Evolutionary conservation across 2,888 invertebrate species (phyloP), one percentile per base, ranked within the genome.

Genomic region (Patella caerulea): DNA sequence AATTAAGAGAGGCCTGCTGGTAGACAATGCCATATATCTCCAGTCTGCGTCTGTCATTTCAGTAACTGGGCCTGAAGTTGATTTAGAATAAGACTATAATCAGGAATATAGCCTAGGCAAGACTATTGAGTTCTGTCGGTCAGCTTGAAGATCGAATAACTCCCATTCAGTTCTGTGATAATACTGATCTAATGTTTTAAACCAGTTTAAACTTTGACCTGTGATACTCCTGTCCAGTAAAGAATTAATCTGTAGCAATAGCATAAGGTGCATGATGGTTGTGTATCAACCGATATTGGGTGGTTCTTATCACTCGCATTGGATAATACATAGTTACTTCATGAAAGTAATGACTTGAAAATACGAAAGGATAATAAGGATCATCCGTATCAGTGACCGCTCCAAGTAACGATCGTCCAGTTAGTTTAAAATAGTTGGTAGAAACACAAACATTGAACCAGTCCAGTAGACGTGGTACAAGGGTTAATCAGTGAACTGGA

Each of bases 271-370:
- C 94, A 89, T 94, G 94, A 91, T 94, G 96, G 92, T 98, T 98
- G 88, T 97, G 97, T 78, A 98, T 95, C n/a, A 97, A 94, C 92
- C 97, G 97, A 92, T 95, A 95, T 54, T 94, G 93, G 81, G 94
- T 94, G 65, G 95, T 96, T 86, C 97, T 94, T 77, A 91, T 81
- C 81, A 95, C 95, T 85, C 97, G 93, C 97, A 97, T 97, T 53
- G 97, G 97, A 93, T 97, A 98, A 92, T 96, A 95, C 97, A 97
- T 97, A 0, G 97, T 97, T 65, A 97, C 93, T 93, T 98, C 97
- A 91, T 98, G 97, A 89, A 96, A 94, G 85, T 94, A 95, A 89
- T 97, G 97, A 87, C 97, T 97, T 53, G 95, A 95, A 91, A 94
- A 97, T 24, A 83, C 82, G 17, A 72, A 77, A 71, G 79, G 79